Evolutionary conservation across 2,888 invertebrate genomes (phyloP).

Genomic region (Pseudoips prasinana): DNA sequence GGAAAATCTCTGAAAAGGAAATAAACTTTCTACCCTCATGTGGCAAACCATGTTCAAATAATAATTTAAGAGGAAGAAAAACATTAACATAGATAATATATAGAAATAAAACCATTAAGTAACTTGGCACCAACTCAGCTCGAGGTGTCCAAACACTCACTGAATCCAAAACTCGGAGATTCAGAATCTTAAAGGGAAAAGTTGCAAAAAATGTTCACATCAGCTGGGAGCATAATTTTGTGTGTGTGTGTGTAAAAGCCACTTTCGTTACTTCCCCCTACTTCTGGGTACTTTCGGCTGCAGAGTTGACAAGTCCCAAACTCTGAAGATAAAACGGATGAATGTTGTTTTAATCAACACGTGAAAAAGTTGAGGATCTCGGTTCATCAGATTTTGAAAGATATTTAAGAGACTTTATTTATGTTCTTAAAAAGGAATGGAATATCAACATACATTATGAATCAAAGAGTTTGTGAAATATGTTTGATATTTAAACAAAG

Average conservation of each 20-base stretch:
- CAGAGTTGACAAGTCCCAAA: slow-evolving; percentile 37
- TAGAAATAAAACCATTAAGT: slow-evolving; percentile 28
- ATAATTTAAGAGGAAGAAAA: too few relatives aligned
- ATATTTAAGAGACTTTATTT: too few relatives aligned
- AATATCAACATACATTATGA: too few relatives aligned
- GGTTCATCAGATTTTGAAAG: slow-evolving; percentile 10
- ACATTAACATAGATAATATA: too few relatives aligned
- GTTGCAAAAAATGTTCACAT: slow-evolving; percentile 34
- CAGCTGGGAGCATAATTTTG: slow-evolving; percentile 45
- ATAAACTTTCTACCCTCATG: too few relatives aligned
- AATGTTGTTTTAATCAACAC: slow-evolving; percentile 65
- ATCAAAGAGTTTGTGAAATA: too few relatives aligned
- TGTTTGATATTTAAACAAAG: too few relatives aligned
- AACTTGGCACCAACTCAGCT: slow-evolving; percentile 17
- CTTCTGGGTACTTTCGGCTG: slow-evolving; percentile 11
- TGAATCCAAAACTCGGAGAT: slow-evolving; percentile 22
- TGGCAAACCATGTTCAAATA: too few relatives aligned
- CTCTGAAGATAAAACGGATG: slow-evolving; percentile 14
- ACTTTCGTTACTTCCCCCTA: slow-evolving; percentile 16
- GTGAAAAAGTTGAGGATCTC: slow-evolving; percentile 29
- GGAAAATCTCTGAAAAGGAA: too few relatives aligned
- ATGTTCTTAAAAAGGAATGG: too few relatives aligned
- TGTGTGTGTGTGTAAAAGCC: slow-evolving; percentile 37
- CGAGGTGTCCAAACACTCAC: slow-evolving; percentile 17
- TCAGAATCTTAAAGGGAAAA: slow-evolving; percentile 24